Evolutionary conservation across 2,113 vertebrate genomes (phyloP).

Genomic region (Gnathonemus longibarbis): DNA sequence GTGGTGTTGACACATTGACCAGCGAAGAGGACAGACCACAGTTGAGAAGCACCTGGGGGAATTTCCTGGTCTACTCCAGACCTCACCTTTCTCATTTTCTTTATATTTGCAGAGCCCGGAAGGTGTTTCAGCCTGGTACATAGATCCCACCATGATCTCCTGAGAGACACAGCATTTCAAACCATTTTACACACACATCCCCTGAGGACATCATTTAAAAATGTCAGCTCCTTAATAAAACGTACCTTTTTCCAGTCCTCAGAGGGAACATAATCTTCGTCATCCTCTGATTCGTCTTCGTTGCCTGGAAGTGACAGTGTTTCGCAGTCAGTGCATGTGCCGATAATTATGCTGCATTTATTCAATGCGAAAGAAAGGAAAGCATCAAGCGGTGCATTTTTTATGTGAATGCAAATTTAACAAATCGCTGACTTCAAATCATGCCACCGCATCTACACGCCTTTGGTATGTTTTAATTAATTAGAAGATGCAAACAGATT

Average conservation of each 20-base stretch:
- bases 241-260: constrained; percentile 98
- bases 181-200: neutral
- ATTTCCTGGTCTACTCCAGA: neutral
- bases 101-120: constrained; percentile 80
- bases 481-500: neutral
- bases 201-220: neutral
- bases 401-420: neutral
- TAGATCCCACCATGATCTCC: constrained; percentile 99
- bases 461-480: neutral
- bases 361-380: neutral
- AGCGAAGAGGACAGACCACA: neutral
- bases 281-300: constrained; percentile 93
- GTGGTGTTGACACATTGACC: neutral
- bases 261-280: constrained; percentile 96
- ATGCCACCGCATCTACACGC: neutral
- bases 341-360: neutral
- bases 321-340: neutral
- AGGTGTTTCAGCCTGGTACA: constrained; percentile 98
- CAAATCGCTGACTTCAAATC: neutral
- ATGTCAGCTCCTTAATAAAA: neutral
- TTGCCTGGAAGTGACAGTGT: constrained; percentile 56
- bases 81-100: constrained; percentile 87
- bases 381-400: neutral
- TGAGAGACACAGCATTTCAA: constrained; percentile 41
- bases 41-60: neutral